A percentile compares a stretch with the other conserved stretches of the same genome.
Conservation (phyloP, 1,140 invertebrate genomes). For the Leptopilina boulardi region DNA sequence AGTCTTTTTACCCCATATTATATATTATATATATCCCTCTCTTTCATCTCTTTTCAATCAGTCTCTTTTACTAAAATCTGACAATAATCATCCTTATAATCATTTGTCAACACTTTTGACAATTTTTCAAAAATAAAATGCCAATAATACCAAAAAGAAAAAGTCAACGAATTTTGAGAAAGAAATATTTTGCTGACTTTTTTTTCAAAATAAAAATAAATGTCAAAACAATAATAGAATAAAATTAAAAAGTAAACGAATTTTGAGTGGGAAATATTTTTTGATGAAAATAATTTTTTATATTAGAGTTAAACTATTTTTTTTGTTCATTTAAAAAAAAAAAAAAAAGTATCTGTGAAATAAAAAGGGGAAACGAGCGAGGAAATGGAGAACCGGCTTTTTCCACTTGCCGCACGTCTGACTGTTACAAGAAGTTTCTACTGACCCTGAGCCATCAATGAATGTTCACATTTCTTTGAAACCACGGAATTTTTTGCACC, state of each 20-base stretch:
- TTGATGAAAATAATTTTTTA: too few species aligned
- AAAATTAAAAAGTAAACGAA: too few species aligned
- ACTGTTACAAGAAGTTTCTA: slow-evolving; percentile 14
- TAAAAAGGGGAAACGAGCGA: too few species aligned
- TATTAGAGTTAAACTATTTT: too few species aligned
- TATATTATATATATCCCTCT: background rate
- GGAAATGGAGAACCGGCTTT: slow-evolving; percentile 1
- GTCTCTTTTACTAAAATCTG: background rate
- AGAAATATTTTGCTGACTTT: too few species aligned
- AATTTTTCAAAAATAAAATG: too few species aligned
- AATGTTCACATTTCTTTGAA: slow-evolving; percentile 14
- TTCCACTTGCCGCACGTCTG: background rate
- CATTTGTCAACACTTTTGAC: slow-evolving; percentile 49
- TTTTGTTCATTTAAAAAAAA: too few species aligned
- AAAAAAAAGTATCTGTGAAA: background rate
- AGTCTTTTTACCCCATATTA: slow-evolving; percentile 35
- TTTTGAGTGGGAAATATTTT: too few species aligned
- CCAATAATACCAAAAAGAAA: too few species aligned
- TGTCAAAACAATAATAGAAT: too few species aligned
- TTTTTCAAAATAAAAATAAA: too few species aligned
- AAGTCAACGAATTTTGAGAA: too few species aligned
- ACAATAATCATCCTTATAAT: slow-evolving; percentile 34
- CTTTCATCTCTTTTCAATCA: slow-evolving; percentile 8
- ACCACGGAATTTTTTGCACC: background rate
- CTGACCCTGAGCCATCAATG: slow-evolving; percentile 7